These are phyloP conservation scores for Heteractis magnifica DNA, from an alignment of 92 coral and sea anemone genomes.

Conservation along the genomic window DNA sequence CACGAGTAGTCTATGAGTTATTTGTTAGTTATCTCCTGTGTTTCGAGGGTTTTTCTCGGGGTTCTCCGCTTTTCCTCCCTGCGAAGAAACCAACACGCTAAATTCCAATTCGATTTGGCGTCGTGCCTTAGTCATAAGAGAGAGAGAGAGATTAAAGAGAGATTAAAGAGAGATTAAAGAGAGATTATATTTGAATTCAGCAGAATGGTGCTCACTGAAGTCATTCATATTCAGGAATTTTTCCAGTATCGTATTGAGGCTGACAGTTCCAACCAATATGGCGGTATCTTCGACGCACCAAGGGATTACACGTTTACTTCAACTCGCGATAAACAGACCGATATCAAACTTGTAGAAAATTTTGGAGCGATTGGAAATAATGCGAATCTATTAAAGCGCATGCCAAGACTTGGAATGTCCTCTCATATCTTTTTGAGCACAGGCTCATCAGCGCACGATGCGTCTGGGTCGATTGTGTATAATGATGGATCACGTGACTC, in stretches of 20 bases:
- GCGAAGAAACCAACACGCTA: no score
- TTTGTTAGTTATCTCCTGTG: no score
- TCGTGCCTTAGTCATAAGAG: no score
- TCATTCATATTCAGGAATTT: conserved; percentile 18
- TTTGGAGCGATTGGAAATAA: conserved; percentile 19
- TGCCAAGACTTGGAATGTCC: conserved; percentile 41
- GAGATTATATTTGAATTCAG: no score
- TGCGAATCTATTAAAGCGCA: conserved; percentile 18
- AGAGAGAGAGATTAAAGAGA: no score
- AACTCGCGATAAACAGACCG: conserved; percentile 27
- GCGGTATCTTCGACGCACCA: conserved; percentile 61
- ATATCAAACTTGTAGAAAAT: conserved; percentile 21
- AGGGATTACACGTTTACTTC: conserved; percentile 33
- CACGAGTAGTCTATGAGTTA: no score
- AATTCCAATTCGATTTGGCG: no score
- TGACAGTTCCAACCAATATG: conserved; percentile 42
- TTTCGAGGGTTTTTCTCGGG: no score
- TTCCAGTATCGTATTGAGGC: conserved; percentile 67
- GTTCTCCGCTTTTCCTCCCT: no score
- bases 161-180: no score
- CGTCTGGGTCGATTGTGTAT: conserved; percentile 41
- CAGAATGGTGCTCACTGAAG: no score
- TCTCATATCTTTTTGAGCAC: conserved; percentile 16
- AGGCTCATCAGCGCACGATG: conserved; percentile 22
- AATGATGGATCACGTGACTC: neutral